A percentile compares a stretch with the other conserved stretches of the same genome.
phyloP scores from a whole-genome alignment of 2,888 invertebrate species.

The Hydropsyche betteni region DNA sequence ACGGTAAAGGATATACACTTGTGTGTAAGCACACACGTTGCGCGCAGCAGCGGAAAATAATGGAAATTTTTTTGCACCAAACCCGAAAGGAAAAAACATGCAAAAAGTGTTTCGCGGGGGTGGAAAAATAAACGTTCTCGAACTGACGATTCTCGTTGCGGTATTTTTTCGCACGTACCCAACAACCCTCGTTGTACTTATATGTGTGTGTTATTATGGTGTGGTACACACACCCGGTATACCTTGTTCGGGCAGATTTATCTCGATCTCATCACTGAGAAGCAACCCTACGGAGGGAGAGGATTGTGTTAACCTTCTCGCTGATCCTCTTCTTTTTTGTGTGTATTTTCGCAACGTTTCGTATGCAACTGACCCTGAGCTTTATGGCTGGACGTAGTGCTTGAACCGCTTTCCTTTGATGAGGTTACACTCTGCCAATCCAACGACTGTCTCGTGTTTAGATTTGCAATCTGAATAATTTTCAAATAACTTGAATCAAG shows the following conservation, averaged over 20 bases:
- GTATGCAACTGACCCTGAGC: constrained; percentile 22
- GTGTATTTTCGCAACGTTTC: background rate
- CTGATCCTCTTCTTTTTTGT: constrained; percentile 19
- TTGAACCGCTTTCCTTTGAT: background rate
- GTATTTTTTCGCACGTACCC: constrained; percentile 8
- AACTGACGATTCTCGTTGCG: constrained; percentile 29
- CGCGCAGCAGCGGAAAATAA: constrained; percentile 17
- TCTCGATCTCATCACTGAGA: constrained; percentile 26
- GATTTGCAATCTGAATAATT: no score
- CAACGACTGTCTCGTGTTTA: no score
- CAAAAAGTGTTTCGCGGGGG: background rate
- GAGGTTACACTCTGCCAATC: no score
- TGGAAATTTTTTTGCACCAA: constrained; percentile 18
- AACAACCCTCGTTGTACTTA: background rate
- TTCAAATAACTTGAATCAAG: no score
- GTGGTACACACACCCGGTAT: background rate
- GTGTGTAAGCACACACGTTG: constrained; percentile 20
- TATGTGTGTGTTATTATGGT: background rate
- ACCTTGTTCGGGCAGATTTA: constrained; percentile 9
- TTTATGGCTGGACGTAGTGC: background rate
- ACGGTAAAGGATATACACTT: no score
- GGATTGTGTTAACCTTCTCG: constrained; percentile 20
- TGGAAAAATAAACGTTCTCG: constrained; percentile 12
- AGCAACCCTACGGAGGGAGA: constrained; percentile 23
- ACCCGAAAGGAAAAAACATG: background rate